Base-by-base conservation (phyloP, 2,797 vertebrate species). In the Coilia nasus region DNA sequence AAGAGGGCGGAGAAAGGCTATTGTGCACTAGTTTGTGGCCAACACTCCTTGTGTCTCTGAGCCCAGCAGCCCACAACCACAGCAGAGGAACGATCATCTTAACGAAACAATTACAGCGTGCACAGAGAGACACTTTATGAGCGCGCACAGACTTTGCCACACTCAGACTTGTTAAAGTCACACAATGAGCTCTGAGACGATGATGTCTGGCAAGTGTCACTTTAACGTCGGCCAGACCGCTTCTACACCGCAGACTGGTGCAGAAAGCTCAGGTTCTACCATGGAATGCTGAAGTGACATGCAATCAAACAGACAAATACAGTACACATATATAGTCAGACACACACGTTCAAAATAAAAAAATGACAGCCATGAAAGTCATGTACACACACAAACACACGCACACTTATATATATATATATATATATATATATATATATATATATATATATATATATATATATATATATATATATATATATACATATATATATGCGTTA, bases 171-270 rank as follows among this genome's bases (percentile, higher is more conserved):
- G 19, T 54, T 54, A 54, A 54, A 54, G 57, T 9, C 19, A 44
- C 71, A 78, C 71, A 78, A 78, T 44, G 67, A 78, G 71, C 35
- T 44, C 7, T 2, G 21, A 44, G 41, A 78, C 31, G 14, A 78
- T 44, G 19, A 78, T 44, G 31, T 44, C 35, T 78, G 71, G 71
- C 71, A 78, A 78, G 71, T 78, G 71, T 78, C 71, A 78, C 71
- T 78, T 78, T 19, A 35, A 44, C 19, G 21, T 44, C 21, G 31
- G 71, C 25, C 71, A 41, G 71, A 41, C 71, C 71, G 21, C 35
- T 17, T 78, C 31, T 6, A 44, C 19, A 78, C 71, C 71, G 41
- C 71, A 41, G 71, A 44, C 71, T 78, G 71, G 71, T 78, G 71
- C 17, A 78, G 67, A 35, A 35, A 78, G 71, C 31, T 44, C 71